Percentiles rank a stretch among this genome's conserved stretches.
These are phyloP conservation scores for Oryzaephilus surinamensis DNA, from an alignment of 1,140 invertebrate genomes.

Conservation along the genomic window DNA sequence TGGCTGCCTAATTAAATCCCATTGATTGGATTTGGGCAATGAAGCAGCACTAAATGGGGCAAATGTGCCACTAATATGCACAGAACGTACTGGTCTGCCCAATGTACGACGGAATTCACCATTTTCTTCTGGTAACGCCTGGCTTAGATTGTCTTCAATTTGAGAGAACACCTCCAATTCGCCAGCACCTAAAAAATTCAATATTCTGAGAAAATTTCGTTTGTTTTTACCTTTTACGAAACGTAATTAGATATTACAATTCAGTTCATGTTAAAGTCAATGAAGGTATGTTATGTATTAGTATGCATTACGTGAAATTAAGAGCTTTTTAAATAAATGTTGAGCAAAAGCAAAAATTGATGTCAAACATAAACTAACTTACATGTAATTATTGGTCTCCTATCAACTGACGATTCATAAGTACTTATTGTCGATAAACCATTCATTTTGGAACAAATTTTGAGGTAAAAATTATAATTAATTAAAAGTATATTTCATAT, in stretches of 20 bases:
- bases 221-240: too few species aligned
- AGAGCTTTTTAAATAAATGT: background rate
- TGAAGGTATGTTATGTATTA: slow-evolving; percentile 7
- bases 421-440: slow-evolving; percentile 16
- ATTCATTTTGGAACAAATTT: too few species aligned
- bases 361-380: slow-evolving; percentile 24
- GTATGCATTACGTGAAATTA: slow-evolving; percentile 4
- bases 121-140: slow-evolving; percentile 71
- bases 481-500: too few species aligned
- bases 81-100: slow-evolving; percentile 67
- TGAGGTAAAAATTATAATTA: too few species aligned
- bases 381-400: slow-evolving; percentile 31
- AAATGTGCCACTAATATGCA: slow-evolving; percentile 76
- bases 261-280: too few species aligned
- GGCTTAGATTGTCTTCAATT: slow-evolving; percentile 63
- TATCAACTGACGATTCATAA: slow-evolving; percentile 21
- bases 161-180: slow-evolving; percentile 76
- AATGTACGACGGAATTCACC: slow-evolving; percentile 85
- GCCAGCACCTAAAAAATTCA: slow-evolving; percentile 64
- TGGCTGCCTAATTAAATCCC: slow-evolving; percentile 71
- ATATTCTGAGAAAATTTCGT: background rate
- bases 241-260: too few species aligned
- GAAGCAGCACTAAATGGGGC: slow-evolving; percentile 65
- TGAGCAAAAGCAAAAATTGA: too few species aligned
- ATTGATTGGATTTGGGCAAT: slow-evolving; percentile 53